Evolutionary conservation across 2,113 vertebrate genomes (phyloP), one percentile per base, ranked within the genome.

Genomic region (Corythornis vintsioides): DNA sequence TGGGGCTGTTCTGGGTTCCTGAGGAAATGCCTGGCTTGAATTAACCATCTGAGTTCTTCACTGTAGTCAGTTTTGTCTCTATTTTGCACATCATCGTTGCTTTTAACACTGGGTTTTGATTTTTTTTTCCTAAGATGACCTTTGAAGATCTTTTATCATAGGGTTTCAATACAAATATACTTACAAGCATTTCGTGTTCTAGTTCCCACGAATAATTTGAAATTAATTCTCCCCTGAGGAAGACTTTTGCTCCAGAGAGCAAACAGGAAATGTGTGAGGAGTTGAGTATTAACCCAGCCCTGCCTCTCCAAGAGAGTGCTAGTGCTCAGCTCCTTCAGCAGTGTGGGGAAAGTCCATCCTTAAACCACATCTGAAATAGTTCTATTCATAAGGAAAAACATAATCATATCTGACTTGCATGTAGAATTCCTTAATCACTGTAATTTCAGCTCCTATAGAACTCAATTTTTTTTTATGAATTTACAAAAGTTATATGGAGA

Each of bases 391-490:
- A 64, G 35, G 28, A 86, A 15, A 28, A 79, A 16, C 69, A 14
- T 57, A 55, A 21, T 65, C 6, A 4, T 63, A 25, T 57, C 28
- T 69, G 60, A n/a, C 13, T 63, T 76, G 3, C 0, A 0, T 31
- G 15, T 69, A 65, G 29, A 64, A 67, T 91, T 45, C 76, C 15
- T 18, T 33, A 13, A 42, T 79, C 13, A 3, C 8, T 75, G 21
- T 60, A 74, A 70, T 53, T 63, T 69, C 83, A 72, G 28, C 35
- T 67, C 10, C 21, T 4, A 0, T 15, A 26, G 29, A 60, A 17
- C 33, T 87, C 21, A 28, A 26, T 48, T 63, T 89, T 63, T 89
- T 38, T 75, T 61, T 8, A 25, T 82, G 15, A 82, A 38, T 71
- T 43, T 67, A 11, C 15, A 24, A 60, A 65, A 82, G 57, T 19